Percentiles rank a stretch among this genome's conserved stretches.
phyloP scores from a whole-genome alignment of 2,888 invertebrate species.

The Limnephilus lunatus region DNA sequence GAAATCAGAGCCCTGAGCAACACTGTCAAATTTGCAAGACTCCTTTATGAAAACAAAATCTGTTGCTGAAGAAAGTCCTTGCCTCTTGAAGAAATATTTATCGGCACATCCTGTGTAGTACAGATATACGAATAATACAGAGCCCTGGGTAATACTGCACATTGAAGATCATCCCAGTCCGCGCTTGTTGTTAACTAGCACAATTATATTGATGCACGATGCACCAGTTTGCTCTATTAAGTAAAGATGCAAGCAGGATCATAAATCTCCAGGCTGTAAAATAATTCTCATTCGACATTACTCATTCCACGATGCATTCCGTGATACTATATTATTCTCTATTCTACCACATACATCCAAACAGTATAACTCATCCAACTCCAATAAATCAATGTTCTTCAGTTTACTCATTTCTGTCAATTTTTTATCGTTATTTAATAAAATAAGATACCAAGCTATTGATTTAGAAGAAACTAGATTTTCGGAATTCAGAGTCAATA shows the following conservation, averaged over 20 bases:
- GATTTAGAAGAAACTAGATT: too few species aligned
- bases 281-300: conserved; percentile 56
- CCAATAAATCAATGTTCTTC: background rate
- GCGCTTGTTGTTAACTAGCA: conserved; percentile 53
- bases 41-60: background rate
- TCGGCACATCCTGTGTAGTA: background rate
- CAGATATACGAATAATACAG: background rate
- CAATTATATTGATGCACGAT: conserved; percentile 61
- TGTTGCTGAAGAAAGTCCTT: background rate
- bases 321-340: conserved; percentile 13
- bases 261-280: conserved; percentile 59
- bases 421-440: too few species aligned
- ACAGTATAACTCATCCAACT: background rate
- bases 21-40: background rate
- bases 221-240: conserved; percentile 59
- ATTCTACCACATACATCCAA: background rate
- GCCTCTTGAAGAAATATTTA: background rate
- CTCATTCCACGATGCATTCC: conserved; percentile 41
- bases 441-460: too few species aligned
- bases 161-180: conserved; percentile 30
- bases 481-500: too few species aligned
- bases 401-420: background rate
- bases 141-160: conserved; percentile 13
- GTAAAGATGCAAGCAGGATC: conserved; percentile 54
- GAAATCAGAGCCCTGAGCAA: background rate